These are phyloP conservation scores for Hydropsyche tenuis DNA, from an alignment of 1,140 invertebrate species.

Conservation along the genomic window DNA sequence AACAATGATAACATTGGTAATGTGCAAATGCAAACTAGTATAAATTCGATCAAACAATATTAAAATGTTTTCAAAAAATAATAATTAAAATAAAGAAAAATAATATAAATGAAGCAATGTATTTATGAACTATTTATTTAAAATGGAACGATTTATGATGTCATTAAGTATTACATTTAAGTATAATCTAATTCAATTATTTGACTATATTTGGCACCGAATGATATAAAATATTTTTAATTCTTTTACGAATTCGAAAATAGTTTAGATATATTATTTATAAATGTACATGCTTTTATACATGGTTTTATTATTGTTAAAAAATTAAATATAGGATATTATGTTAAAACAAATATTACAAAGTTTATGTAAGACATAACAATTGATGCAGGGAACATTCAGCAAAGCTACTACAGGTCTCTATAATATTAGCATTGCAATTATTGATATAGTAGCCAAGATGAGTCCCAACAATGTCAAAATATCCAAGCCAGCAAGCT, in stretches of 20 bases:
- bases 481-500: conserved; percentile 69
- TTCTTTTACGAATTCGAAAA: background rate
- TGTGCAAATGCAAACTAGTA: conserved; percentile 48
- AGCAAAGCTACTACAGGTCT: conserved; percentile 24
- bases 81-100: background rate
- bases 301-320: background rate
- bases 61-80: conserved; percentile 15
- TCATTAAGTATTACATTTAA: background rate
- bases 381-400: conserved; percentile 19
- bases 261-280: background rate
- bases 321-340: conserved; percentile 1
- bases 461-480: conserved; percentile 71
- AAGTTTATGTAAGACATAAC: background rate
- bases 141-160: background rate
- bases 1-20: conserved; percentile 34
- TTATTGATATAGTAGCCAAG: conserved; percentile 72
- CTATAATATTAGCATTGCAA: conserved; percentile 67
- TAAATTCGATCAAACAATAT: conserved; percentile 14
- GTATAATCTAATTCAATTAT: background rate
- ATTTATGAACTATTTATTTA: conserved; percentile 19
- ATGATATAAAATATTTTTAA: conserved; percentile 26
- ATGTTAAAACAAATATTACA: conserved; percentile 1
- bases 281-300: background rate
- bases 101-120: conserved; percentile 3
- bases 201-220: conserved; percentile 33